Base-by-base conservation (phyloP, 1,140 invertebrate species). In the Phymorhynchus buccinoides region DNA sequence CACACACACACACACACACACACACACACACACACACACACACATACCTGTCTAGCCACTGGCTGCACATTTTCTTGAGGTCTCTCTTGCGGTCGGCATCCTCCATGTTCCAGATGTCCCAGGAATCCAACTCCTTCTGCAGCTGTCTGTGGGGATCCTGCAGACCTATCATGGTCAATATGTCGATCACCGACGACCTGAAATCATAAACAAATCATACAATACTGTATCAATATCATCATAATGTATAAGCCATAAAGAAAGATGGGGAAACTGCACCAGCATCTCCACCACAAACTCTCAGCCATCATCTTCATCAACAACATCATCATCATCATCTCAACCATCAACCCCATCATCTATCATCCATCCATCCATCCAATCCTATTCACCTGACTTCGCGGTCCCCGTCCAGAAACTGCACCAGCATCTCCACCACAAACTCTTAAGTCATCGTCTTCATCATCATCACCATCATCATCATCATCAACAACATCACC, bases 71-170 rank as follows among this genome's bases (percentile, higher is more conserved):
- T 27, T 88, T 89, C 37, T 86, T 84, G 3, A 93, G 87, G 44
- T 91, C 89, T 16, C 86, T 87, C 80, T 90, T 90, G 22, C 90
- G 83, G 75, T 92, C 88, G n/a, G 87, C 84, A 56, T 91, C 90
- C n/a, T 92, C 91, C 14, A 93, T 84, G 85, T 89, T 91, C 92
- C 92, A 93, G 41, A 91, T 91, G 86, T 93, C 91, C 92, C 92
- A 93, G 14, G 90, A 91, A 83, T 93, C 92, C 30, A 93, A 85
- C 87, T 93, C 92, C 71, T 91, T 91, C 27, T 88, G 84, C 48
- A 93, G 88, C 82, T 90, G 90, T 56, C 89, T 86, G 62, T 92
- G 90, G 16, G 90, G 91, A 85, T 93, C 92, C 32, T 88, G 86
- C n/a, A 92, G 80, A 39, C 91, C 92, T 48, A 87, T 84, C 18